Base-by-base conservation (phyloP, 2,888 invertebrate species). In the Syritta pipiens region DNA sequence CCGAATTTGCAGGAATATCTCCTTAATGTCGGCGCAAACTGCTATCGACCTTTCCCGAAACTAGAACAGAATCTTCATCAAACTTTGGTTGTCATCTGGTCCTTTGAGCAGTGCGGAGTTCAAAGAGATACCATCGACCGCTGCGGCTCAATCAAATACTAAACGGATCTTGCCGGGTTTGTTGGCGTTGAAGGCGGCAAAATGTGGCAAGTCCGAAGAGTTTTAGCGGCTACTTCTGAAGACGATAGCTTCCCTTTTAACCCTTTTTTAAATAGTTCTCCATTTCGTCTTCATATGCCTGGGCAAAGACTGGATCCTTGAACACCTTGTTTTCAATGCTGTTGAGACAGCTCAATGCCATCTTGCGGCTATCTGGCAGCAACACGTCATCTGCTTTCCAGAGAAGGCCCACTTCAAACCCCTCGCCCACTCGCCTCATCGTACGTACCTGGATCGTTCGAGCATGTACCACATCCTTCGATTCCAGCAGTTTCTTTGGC, bases 1-100 rank as follows among this genome's bases (percentile, higher is more conserved):
- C 10, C 35, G 19, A 6, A 81, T 46, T 30, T 84, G 49, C 24
- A 83, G 68, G 19, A 84, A 84, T 83, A 84, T 84, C 81, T 72
- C 82, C 67, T 53, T 81, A 1, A 84, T 82, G 62, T 84, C 84
- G 4, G 82, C 82, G 26, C 59, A 65, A 20, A 88, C 82, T 0
- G 85, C 86, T n/a, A 86, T 71, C 48, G 51, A 69, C 22, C 84
- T 65, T 79, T 84, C 84, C 7, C 87, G 77, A 77, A 88, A 88
- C 1, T 85, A 83, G 71, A 86, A 82, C 24, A 87, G 60, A 1
- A 87, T 84, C 1, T 85, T 85, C 1, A 84, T 71, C 28, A 88
- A 60, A 2, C 85, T 82, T 10, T 83, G 76, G 3, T 85, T 81
- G 3, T 86, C 53, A 49, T 86, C 85, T 1, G 87, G 85, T 1